phyloP scores from a whole-genome alignment of 2,797 vertebrate species.

The Galaxias olidus region DNA sequence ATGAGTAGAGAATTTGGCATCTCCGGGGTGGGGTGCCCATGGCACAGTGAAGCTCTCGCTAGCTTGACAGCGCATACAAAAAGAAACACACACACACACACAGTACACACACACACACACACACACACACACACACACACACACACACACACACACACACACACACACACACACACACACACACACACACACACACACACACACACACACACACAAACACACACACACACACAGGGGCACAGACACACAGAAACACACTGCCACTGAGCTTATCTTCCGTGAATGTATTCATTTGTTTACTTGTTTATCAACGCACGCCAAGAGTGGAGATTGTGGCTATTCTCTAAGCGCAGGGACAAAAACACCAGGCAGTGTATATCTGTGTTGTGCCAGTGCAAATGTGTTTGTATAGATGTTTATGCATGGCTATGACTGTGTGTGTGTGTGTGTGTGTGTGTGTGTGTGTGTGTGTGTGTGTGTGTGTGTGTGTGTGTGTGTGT shows the following conservation, averaged over 20 bases:
- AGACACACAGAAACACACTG: slow-evolving; percentile 25
- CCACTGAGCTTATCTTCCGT: slow-evolving; percentile 61
- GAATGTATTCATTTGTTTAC: slow-evolving; percentile 54
- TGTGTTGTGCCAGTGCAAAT: background rate
- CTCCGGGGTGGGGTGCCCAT: slow-evolving; percentile 37
- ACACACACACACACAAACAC: slow-evolving; percentile 24
- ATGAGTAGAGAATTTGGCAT: slow-evolving; percentile 46
- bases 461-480: slow-evolving; percentile 4
- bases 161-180: slow-evolving; percentile 6
- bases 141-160: slow-evolving; percentile 17
- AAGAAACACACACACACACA: slow-evolving; percentile 16
- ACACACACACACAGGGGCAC: slow-evolving; percentile 9
- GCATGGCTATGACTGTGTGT: slow-evolving; percentile 29
- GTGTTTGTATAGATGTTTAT: background rate
- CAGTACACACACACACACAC: slow-evolving; percentile 6
- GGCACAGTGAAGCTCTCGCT: slow-evolving; percentile 37
- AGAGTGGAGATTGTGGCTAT: slow-evolving; percentile 42
- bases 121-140: slow-evolving; percentile 25
- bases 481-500: background rate
- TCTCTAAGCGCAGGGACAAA: slow-evolving; percentile 41
- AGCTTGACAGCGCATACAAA: slow-evolving; percentile 12
- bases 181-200: slow-evolving; percentile 13
- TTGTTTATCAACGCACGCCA: slow-evolving; percentile 32
- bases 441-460: slow-evolving; percentile 7
- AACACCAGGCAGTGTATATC: slow-evolving; percentile 53